These are phyloP conservation scores for Oncorhynchus tshawytscha DNA, from an alignment of 2,113 vertebrate genomes.

Conservation along the genomic window DNA sequence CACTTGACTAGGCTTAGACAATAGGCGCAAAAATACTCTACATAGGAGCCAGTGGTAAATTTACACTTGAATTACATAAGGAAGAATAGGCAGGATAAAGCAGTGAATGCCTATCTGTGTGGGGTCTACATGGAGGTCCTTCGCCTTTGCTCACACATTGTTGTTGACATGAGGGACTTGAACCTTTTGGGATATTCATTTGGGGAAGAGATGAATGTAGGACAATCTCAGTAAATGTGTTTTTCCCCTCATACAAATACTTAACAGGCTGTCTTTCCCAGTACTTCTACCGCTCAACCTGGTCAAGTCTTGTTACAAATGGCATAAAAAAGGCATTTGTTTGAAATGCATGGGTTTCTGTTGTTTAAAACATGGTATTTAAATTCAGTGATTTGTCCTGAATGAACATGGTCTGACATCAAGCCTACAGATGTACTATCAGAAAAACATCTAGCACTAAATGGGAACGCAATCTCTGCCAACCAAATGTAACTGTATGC, in stretches of 20 bases:
- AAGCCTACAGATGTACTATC: not conserved
- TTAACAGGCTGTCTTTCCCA: not conserved
- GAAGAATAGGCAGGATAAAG: conserved; percentile 10
- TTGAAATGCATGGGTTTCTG: not conserved
- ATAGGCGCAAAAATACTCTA: conserved; percentile 17
- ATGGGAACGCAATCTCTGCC: no score
- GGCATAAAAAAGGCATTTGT: not conserved
- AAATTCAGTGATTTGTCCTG: not conserved
- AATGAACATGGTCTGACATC: not conserved
- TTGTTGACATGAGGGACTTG: not conserved
- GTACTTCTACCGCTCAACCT: not conserved
- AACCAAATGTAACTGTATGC: no score
- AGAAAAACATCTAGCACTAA: no score
- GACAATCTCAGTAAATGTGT: not conserved
- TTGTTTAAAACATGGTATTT: not conserved
- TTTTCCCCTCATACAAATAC: not conserved
- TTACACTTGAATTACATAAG: conserved; percentile 41
- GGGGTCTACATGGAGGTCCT: conserved; percentile 37
- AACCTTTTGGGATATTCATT: conserved; percentile 27
- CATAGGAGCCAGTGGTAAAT: conserved; percentile 21
- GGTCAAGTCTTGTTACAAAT: not conserved
- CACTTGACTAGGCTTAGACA: conserved; percentile 55
- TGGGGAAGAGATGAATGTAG: not conserved
- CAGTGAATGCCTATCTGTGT: conserved; percentile 34
- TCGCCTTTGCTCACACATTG: conserved; percentile 5